Base-by-base conservation (phyloP, 2,797 vertebrate species). In the Catostomus latipinnis region DNA sequence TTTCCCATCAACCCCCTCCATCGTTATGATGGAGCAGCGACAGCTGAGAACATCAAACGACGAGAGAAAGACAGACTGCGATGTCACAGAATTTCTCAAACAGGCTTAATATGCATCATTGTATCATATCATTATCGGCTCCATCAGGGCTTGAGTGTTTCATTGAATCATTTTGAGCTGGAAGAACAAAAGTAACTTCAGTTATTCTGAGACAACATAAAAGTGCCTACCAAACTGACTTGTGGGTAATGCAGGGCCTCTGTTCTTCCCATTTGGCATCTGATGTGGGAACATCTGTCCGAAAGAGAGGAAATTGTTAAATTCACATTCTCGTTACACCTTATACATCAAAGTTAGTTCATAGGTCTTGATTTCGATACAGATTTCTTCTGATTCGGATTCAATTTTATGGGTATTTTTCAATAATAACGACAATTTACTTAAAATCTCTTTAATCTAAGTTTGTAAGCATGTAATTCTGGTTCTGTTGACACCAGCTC, bases 241-340 rank as follows among this genome's bases (percentile, higher is more conserved):
- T 86, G 95, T 95, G 0, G 93, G 93, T 63, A 98, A 93, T 71
- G 96, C 94, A 61, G 95, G 93, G 0, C 96, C 94, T 90, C 96
- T 94, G 90, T 94, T 96, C 92, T 97, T 99, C 79, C 97, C 97
- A 74, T 96, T 97, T 86, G 95, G 90, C 89, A 96, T 95, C 12
- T 97, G 96, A 87, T 95, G 93, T 18, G 96, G 97, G 91, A 98
- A 99, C 97, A 98, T 98, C 97, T 99, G 86, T 83, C 94, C 52
- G 61, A 52, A 5, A 66, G 9, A 83, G 11, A 81, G 12, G 68
- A 49, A 18, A 52, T 12, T 0, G 11, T 7, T 48, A 34, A 5
- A 1, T 57, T 9, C 7, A 56, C 1, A 18, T 8, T 5, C 1
- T 0, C 22, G 43, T 48, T 8, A 46, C 1, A 52, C 16, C 1